Conservation (phyloP, 2,888 invertebrate genomes). For the Saturnia japonica region DNA sequence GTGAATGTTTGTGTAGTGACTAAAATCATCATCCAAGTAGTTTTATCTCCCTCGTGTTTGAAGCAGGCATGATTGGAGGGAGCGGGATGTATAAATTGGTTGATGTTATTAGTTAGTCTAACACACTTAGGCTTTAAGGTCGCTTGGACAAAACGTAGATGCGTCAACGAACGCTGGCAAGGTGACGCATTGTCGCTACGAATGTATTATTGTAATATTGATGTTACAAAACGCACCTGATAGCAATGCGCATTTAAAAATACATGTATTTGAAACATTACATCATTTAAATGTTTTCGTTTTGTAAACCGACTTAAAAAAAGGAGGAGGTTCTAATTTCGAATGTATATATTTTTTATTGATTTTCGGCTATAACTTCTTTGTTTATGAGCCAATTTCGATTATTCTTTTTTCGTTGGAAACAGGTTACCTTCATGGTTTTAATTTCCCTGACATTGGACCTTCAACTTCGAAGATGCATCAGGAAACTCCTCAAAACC, state of each 20-base stretch:
- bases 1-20: constrained; percentile 61
- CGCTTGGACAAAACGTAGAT: constrained; percentile 77
- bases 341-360: no score
- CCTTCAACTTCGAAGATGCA: no score
- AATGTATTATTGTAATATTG: constrained; percentile 73
- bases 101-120: constrained; percentile 69
- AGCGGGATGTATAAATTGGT: constrained; percentile 67
- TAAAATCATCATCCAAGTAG: constrained; percentile 59
- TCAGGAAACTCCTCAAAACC: no score
- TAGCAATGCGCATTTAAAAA: constrained; percentile 42
- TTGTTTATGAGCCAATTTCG: no score
- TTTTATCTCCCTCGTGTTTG: constrained; percentile 57
- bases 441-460: no score
- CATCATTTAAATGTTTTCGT: constrained; percentile 49
- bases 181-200: constrained; percentile 76
- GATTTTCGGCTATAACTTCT: no score
- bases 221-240: constrained; percentile 48
- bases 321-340: no score
- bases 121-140: constrained; percentile 73
- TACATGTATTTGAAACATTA: constrained; percentile 50
- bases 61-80: constrained; percentile 48
- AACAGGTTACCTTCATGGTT: no score
- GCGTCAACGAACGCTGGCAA: constrained; percentile 80
- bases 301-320: no score
- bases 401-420: no score